Evolutionary conservation across 2,797 vertebrate species (phyloP), one percentile per base, ranked within the genome.

Genomic region (Cirrhinus mrigala): DNA sequence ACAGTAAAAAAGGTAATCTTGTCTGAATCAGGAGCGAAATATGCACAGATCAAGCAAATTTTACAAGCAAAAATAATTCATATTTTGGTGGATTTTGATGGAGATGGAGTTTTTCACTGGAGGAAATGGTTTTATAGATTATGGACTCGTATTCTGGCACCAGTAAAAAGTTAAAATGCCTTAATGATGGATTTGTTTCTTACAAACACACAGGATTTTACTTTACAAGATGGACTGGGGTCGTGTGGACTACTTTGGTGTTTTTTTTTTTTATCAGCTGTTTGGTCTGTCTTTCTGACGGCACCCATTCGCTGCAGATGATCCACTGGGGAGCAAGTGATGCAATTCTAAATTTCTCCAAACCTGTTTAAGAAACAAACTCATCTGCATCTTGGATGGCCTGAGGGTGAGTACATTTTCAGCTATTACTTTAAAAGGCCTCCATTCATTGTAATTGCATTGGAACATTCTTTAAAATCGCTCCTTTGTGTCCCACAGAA

Each of bases 401-500:
- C 60, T 27, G n/a, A 15, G 60, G 14, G 12, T 62, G 27, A 62
- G 24, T 62, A 12, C 6, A 24, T 58, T 58, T 11, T n/a, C 3
- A 58, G n/a, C 56, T 58, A n/a, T 58, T n/a, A n/a, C 56, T 58
- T 58, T 58, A 64, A 64, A 64, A 64, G 9, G 27, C 14, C 69
- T 52, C 48, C 10, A 50, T 74, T 29, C 16, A 4, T 29, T 74
- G 48, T 12, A 75, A 4, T 22, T 75, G 16, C 18, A 29, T 54
- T 10, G 6, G 14, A 73, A 18, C 11, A 12, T 60, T 60, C n/a
- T 33, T 66, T 66, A 50, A 77, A 60, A 77, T 60, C 20, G 4
- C 52, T 60, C 7, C 29, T 77, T 60, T 77, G 22, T 60, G 75
- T 56, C 52, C 33, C 64, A 85, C 68, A 82, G 54, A 85, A 77